Percentiles rank a stretch among this genome's conserved stretches.
Conservation (phyloP, 2,797 vertebrate species). For the Pogonophryne albipinna region DNA sequence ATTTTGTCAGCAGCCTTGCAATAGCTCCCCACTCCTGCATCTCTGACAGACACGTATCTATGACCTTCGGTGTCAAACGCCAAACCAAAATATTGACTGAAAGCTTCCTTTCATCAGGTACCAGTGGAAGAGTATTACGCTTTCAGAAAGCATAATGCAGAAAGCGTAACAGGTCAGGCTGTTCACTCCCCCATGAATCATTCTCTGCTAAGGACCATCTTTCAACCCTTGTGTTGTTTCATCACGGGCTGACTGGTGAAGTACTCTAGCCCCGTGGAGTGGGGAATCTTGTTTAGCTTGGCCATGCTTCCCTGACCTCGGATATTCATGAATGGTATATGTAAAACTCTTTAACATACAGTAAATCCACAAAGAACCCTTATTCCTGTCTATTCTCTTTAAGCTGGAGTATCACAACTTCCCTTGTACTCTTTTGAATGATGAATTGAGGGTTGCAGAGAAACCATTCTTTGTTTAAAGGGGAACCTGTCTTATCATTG, state of each 20-base stretch:
- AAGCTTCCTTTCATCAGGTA: constrained; percentile 66
- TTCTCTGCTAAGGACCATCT: constrained; percentile 58
- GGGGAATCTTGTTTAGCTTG: constrained; percentile 81
- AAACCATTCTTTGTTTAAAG: constrained; percentile 62
- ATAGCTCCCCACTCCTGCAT: constrained; percentile 38
- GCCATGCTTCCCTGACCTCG: constrained; percentile 65
- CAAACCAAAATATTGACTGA: constrained; percentile 54
- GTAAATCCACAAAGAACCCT: constrained; percentile 73
- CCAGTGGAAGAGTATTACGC: constrained; percentile 50
- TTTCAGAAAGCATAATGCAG: constrained; percentile 65
- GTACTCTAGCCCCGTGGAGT: constrained; percentile 71
- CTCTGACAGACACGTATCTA: constrained; percentile 43
- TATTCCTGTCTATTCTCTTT: constrained; percentile 70
- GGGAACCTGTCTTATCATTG: constrained; percentile 58
- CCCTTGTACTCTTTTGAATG: constrained; percentile 63
- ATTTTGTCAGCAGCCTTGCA: constrained; percentile 56
- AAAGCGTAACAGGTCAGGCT: constrained; percentile 68
- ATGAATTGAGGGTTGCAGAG: constrained; percentile 57
- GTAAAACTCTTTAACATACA: constrained; percentile 72
- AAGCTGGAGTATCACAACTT: constrained; percentile 66
- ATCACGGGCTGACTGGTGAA: constrained; percentile 83
- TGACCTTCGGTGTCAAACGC: constrained; percentile 55
- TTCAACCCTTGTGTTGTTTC: constrained; percentile 75
- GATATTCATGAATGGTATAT: constrained; percentile 71
- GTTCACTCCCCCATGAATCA: constrained; percentile 65